These are phyloP conservation scores for Bergia puertoricense DNA, from an alignment of 92 coral and sea anemone genomes.

Conservation along the genomic window DNA sequence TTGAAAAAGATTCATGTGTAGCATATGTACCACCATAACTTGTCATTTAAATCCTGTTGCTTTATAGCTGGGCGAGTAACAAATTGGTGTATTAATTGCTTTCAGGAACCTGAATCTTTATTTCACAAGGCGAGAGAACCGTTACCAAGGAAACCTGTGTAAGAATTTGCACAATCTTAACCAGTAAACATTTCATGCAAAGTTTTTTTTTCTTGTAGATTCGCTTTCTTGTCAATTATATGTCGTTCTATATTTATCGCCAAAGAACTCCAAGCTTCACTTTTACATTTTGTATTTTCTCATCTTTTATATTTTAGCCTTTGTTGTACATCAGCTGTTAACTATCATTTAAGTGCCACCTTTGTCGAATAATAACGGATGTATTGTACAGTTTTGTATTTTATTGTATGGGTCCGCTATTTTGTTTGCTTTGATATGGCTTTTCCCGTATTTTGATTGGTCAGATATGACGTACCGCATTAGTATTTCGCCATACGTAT, in stretches of 20 bases:
- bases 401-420: no score
- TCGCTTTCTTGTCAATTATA: neutral
- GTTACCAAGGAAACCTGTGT: constrained; percentile 7
- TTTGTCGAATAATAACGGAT: neutral
- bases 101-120: constrained; percentile 28
- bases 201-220: neutral
- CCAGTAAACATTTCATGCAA: neutral
- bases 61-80: neutral
- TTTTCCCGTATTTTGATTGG: no score
- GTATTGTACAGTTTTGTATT: neutral
- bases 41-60: neutral
- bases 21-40: neutral
- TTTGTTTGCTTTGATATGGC: no score
- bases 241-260: neutral
- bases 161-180: neutral
- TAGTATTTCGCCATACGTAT: no score
- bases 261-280: neutral
- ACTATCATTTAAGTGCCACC: neutral
- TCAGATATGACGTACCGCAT: no score
- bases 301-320: neutral
- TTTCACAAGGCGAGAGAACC: constrained; percentile 1
- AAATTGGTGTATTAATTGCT: neutral
- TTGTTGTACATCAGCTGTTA: neutral
- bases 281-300: neutral
- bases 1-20: neutral